phyloP scores from a whole-genome alignment of 2,797 vertebrate species.

The Loriculus beryllinus region DNA sequence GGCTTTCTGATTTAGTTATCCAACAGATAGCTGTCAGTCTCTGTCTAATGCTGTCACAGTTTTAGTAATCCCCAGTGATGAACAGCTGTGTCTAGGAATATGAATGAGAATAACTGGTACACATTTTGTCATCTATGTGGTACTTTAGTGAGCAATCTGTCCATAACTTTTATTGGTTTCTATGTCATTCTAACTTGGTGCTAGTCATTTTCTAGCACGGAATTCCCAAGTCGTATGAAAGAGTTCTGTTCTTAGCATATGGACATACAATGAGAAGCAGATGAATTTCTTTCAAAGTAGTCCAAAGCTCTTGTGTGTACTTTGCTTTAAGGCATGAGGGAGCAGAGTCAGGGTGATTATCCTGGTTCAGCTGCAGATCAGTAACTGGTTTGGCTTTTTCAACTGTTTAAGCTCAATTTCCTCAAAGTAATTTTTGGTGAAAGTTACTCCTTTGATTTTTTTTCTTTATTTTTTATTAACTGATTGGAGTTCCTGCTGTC shows the following conservation, averaged over 20 bases:
- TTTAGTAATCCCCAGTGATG: conserved; percentile 22
- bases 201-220: background rate
- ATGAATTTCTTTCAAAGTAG: background rate
- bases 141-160: background rate
- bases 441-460: background rate
- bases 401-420: background rate
- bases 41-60: conserved; percentile 13
- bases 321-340: background rate
- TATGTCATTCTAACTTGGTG: background rate
- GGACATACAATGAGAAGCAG: background rate
- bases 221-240: background rate
- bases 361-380: background rate
- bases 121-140: background rate
- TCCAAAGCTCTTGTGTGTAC: background rate
- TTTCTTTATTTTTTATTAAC: background rate
- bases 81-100: background rate
- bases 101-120: background rate
- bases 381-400: background rate
- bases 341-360: background rate
- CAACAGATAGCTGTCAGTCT: conserved; percentile 26
- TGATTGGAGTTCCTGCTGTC: background rate
- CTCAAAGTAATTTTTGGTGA: background rate
- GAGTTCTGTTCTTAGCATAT: background rate
- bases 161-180: background rate
- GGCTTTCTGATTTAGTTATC: background rate